Evolutionary conservation across 1,140 invertebrate genomes (phyloP).

Genomic region (Drosophila biarmipes): DNA sequence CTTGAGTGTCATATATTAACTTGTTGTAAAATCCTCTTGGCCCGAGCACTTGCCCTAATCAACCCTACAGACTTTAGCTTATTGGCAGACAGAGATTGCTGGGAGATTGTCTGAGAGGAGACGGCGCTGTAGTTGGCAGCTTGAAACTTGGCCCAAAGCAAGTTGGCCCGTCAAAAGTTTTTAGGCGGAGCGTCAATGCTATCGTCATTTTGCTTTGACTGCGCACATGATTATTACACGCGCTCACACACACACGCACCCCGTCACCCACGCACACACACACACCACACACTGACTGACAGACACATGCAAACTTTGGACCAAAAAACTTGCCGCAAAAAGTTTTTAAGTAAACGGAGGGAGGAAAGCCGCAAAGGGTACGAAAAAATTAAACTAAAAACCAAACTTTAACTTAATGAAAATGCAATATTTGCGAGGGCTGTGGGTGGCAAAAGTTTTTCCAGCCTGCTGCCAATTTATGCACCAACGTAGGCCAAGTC

Average conservation of each 20-base stretch:
- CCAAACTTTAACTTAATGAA: slow-evolving; percentile 79
- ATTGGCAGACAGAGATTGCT: slow-evolving; percentile 18
- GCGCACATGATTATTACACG: slow-evolving; percentile 65
- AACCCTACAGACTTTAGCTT: slow-evolving; percentile 15
- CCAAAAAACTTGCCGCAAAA: slow-evolving; percentile 64
- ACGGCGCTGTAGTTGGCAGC: slow-evolving; percentile 52
- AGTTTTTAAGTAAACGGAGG: slow-evolving; percentile 71
- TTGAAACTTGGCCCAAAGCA: slow-evolving; percentile 50
- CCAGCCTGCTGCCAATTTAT: slow-evolving; percentile 65
- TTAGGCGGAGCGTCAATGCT: slow-evolving; percentile 48
- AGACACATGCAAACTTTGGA: slow-evolving; percentile 54
- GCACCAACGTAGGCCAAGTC: slow-evolving; percentile 47
- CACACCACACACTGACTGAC: slow-evolving; percentile 29
- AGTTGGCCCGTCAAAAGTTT: slow-evolving; percentile 69
- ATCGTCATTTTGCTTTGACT: slow-evolving; percentile 55
- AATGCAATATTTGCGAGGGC: slow-evolving; percentile 70
- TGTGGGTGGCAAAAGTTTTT: slow-evolving; percentile 46
- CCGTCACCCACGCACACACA: slow-evolving; percentile 3
- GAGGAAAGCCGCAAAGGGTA: slow-evolving; percentile 37
- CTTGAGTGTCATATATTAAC: neutral
- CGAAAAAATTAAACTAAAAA: slow-evolving; percentile 68
- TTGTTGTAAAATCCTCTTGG: neutral
- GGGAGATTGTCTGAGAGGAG: slow-evolving; percentile 31
- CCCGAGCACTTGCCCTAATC: slow-evolving; percentile 10
- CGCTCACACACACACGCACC: slow-evolving; percentile 21